phyloP scores from a whole-genome alignment of 2,888 invertebrate genomes.

The Dolichopus griseipennis region DNA sequence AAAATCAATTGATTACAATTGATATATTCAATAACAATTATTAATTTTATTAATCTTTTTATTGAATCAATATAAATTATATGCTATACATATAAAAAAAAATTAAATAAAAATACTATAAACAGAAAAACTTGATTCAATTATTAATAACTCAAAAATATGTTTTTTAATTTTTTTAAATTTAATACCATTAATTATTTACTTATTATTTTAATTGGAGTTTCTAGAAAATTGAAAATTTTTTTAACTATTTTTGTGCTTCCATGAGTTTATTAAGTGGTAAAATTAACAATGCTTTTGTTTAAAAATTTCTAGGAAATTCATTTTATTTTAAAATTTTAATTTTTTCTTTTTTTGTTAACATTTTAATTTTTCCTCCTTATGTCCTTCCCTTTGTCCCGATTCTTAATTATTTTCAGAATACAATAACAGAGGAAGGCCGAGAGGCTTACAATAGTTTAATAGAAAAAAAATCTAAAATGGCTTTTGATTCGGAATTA shows the following conservation, averaged over 20 bases:
- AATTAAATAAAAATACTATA: background rate
- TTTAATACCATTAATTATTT: too few relatives aligned
- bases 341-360: background rate
- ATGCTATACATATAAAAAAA: background rate
- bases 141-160: background rate
- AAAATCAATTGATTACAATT: slow-evolving; percentile 2
- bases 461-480: slow-evolving; percentile 61
- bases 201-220: too few relatives aligned
- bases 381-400: background rate
- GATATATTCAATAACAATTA: background rate
- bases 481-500: slow-evolving; percentile 31
- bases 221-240: too few relatives aligned
- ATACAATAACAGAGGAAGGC: slow-evolving; percentile 76
- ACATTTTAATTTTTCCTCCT: background rate
- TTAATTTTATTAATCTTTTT: slow-evolving; percentile 6
- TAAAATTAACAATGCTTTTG: too few relatives aligned
- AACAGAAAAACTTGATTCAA: background rate
- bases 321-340: background rate
- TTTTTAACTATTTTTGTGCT: too few relatives aligned
- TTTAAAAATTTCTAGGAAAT: too few relatives aligned
- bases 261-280: too few relatives aligned
- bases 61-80: background rate
- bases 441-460: slow-evolving; percentile 88
- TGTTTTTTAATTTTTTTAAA: too few relatives aligned
- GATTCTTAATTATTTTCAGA: slow-evolving; percentile 47